These are phyloP conservation scores for Acutogordius australiensis DNA, from an alignment of 2,888 invertebrate species.

Conservation along the genomic window DNA sequence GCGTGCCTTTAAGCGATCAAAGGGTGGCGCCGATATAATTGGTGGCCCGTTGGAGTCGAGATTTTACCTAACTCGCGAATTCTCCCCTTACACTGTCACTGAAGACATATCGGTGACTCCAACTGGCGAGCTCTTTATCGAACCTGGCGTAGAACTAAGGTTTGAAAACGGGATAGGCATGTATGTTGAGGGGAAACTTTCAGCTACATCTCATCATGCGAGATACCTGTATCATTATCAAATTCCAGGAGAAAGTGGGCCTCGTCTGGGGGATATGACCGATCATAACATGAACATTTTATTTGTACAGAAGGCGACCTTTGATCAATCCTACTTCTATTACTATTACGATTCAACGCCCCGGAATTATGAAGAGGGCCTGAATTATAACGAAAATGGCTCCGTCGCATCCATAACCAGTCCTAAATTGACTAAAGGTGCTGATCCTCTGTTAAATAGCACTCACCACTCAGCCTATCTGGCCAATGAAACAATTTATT, in stretches of 20 bases:
- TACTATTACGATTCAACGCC: neutral
- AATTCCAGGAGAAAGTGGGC: neutral
- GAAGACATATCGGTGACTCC: neutral
- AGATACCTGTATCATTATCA: no score
- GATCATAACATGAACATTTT: neutral
- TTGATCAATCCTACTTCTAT: neutral
- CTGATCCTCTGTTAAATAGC: no score
- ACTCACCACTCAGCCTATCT: neutral
- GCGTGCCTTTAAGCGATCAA: neutral
- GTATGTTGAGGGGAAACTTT: constrained; percentile 4
- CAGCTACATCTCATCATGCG: neutral
- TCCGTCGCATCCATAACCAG: neutral
- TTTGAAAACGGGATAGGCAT: neutral
- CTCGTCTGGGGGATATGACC: neutral
- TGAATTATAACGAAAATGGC: neutral
- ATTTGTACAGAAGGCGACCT: neutral
- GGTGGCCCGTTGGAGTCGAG: neutral
- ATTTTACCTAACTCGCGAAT: neutral
- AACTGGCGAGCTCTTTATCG: neutral
- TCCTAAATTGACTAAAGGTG: no score
- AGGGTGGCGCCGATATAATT: neutral
- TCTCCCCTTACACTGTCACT: neutral
- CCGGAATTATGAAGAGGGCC: neutral
- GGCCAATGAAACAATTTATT: no score
- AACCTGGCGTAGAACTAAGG: neutral